Percentiles rank a stretch among this genome's conserved stretches.
Evolutionary conservation across 2,797 vertebrate species (phyloP).

Genomic region (Gobio occitaniae): DNA sequence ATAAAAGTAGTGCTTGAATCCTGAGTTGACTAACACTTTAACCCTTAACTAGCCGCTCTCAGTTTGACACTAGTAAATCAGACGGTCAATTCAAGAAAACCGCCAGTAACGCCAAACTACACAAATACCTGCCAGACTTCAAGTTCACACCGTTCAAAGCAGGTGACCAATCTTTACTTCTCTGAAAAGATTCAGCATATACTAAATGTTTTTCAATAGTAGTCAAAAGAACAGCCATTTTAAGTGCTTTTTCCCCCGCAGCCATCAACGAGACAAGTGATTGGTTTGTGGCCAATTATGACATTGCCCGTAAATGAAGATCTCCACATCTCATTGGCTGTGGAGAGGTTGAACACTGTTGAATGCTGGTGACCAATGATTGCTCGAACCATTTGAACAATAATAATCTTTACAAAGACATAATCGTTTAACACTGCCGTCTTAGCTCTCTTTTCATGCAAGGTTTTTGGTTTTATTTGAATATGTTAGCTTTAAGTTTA

Average conservation of each 20-base stretch:
- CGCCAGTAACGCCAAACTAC: slow-evolving; percentile 90
- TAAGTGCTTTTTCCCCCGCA: slow-evolving; percentile 62
- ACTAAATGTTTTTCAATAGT: neutral
- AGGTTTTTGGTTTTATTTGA: neutral
- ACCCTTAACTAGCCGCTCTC: slow-evolving; percentile 67
- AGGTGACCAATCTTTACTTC: slow-evolving; percentile 75
- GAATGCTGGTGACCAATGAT: neutral
- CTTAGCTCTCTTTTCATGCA: too few relatives aligned
- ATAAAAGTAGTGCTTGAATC: neutral
- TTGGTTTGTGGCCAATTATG: slow-evolving; percentile 90
- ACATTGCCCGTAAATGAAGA: slow-evolving; percentile 85
- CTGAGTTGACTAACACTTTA: neutral
- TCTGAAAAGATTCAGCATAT: neutral
- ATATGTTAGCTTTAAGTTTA: neutral
- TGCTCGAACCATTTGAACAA: neutral
- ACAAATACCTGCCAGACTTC: slow-evolving; percentile 83
- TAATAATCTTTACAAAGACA: neutral
- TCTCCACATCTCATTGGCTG: neutral
- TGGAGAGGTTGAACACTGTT: neutral
- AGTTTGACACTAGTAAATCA: slow-evolving; percentile 90
- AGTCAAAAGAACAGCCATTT: neutral
- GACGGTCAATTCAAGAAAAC: slow-evolving; percentile 98
- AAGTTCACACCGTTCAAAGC: slow-evolving; percentile 90
- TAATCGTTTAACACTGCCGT: too few relatives aligned
- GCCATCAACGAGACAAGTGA: slow-evolving; percentile 92